Conservation (phyloP, 1,140 invertebrate genomes). For the Zeugodacus cucurbitae region DNA sequence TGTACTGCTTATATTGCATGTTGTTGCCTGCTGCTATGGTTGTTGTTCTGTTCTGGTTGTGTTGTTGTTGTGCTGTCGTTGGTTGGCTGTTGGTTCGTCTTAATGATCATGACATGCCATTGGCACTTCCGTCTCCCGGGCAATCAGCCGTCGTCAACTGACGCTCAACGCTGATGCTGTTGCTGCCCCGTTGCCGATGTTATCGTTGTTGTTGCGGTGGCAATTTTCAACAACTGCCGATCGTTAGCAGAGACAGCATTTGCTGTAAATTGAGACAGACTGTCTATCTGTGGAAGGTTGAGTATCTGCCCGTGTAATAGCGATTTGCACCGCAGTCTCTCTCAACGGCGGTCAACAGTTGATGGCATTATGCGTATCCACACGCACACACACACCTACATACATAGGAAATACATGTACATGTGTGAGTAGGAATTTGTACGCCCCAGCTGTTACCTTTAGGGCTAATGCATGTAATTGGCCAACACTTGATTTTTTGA, state of each 20-base stretch:
- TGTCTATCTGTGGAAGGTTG: neutral
- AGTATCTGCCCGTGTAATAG: neutral
- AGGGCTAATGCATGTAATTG: neutral
- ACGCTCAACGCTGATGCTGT: neutral
- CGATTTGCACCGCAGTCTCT: neutral
- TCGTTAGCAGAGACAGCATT: neutral
- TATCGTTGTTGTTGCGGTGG: neutral
- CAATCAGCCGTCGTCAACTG: slow-evolving; percentile 20
- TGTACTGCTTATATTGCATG: neutral
- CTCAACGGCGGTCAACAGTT: neutral
- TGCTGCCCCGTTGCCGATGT: neutral
- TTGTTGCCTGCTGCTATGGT: neutral
- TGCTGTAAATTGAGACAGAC: neutral
- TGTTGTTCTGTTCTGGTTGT: neutral
- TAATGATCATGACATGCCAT: slow-evolving; percentile 42
- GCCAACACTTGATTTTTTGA: neutral
- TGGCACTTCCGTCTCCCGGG: slow-evolving; percentile 33
- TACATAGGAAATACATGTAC: neutral
- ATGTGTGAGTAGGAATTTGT: neutral
- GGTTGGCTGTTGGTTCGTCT: slow-evolving; percentile 4
- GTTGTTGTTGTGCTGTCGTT: neutral
- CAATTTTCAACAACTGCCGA: slow-evolving; percentile 21
- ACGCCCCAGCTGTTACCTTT: neutral
- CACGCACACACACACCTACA: neutral
- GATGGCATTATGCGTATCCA: neutral